phyloP scores from a whole-genome alignment of 2,113 vertebrate genomes.

The Carlito syrichta region DNA sequence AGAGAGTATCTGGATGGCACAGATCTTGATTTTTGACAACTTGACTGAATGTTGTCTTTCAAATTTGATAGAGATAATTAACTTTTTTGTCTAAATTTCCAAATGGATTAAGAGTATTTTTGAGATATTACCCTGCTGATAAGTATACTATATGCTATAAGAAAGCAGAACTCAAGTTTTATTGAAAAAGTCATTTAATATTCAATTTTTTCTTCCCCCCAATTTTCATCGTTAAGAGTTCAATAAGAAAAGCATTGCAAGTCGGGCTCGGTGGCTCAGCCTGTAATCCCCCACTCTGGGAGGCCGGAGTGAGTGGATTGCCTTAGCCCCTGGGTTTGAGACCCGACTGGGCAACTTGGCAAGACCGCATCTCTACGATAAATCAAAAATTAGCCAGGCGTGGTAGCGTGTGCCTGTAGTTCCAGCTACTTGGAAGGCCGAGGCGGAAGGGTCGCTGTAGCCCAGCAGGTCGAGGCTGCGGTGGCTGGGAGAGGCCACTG shows the following conservation, averaged over 20 bases:
- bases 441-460: too few species aligned
- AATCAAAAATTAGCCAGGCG: too few species aligned
- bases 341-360: too few species aligned
- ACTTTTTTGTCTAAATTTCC: neutral
- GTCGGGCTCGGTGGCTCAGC: too few species aligned
- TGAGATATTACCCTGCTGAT: neutral
- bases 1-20: neutral
- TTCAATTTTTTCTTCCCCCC: neutral
- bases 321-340: too few species aligned
- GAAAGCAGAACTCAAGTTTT: neutral
- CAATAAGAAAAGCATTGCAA: neutral
- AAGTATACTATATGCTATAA: neutral
- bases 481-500: too few species aligned
- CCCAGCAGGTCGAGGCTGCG: too few species aligned
- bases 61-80: neutral
- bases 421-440: too few species aligned
- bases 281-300: too few species aligned
- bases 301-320: too few species aligned
- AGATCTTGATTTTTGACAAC: neutral
- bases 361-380: too few species aligned
- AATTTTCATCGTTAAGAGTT: neutral
- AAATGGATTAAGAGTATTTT: neutral
- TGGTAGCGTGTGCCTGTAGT: too few species aligned
- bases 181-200: neutral
- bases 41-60: neutral